Base-by-base conservation (phyloP, 1,140 invertebrate species). In the Neodiprion pinetum region DNA sequence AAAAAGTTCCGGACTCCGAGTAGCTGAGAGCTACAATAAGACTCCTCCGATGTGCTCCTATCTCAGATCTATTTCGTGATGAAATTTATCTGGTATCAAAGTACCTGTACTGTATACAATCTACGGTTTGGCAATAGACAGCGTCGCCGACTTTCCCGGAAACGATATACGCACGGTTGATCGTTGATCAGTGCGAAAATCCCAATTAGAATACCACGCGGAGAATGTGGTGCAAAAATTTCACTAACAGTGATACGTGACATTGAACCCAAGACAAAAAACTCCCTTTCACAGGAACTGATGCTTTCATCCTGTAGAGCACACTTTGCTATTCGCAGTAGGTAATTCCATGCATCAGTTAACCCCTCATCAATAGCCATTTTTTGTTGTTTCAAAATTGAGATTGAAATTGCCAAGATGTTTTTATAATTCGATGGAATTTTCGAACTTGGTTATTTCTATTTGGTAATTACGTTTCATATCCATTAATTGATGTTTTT, bases 1-100 rank as follows among this genome's bases (percentile, higher is more conserved):
- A 76, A 83, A 86, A 77, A 81, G 81, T 75, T 53, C 74, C 74
- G 75, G 77, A 74, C 8, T 12, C n/a, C 53, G 53, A 61, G 53
- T 14, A 40, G 28, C 28, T 40, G 28, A 40, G 28, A 40, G 28
- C 5, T 40, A 40, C 28, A 40, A 40, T 14, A 4, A 61, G 53
- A 17, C 53, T 17, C 28, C 28, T 40, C 28, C 28, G 28, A 12
- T 14, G 53, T 14, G 53, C 4, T 61, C n/a, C 11, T 61, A 61
- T 61, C 53, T 61, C 53, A 17, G 53, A 61, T 61, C 53, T 61
- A 14, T 40, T 40, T 17, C 11, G n/a, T 9, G 53, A 61, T 61
- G 11, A 17, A 17, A 61, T 61, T 17, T 12, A 14, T 61, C n/a
- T 9, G 28, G 28, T 40, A 40, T 5, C 28, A 12, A 61, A 61